Percentiles rank a stretch among this genome's conserved stretches.
Conservation (phyloP, 2,113 vertebrate species). For the Marcusenius ussheri region DNA sequence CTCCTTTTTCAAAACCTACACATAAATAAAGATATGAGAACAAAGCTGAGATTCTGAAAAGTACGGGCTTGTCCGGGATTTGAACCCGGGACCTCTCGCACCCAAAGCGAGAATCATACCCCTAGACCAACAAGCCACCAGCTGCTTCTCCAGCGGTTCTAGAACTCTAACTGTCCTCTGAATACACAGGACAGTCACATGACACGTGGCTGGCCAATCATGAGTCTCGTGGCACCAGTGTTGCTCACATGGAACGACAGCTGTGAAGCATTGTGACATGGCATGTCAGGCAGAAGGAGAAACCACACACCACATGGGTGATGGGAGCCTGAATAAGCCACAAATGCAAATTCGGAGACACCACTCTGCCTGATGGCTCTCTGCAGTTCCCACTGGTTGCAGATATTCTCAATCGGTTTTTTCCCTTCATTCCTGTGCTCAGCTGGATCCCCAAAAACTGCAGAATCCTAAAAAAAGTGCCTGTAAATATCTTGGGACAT, state of each 20-base stretch:
- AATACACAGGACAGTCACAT: neutral
- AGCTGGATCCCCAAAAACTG: neutral
- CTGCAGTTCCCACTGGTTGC: neutral
- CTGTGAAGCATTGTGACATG: neutral
- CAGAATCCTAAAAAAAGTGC: neutral
- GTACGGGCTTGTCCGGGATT: conserved; percentile 25
- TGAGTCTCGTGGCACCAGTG: neutral
- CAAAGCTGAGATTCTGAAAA: neutral
- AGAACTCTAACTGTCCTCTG: neutral
- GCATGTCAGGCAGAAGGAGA: neutral
- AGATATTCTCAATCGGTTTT: neutral
- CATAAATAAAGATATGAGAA: neutral
- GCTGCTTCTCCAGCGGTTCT: accelerated
- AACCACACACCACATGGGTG: neutral
- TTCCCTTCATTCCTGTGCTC: neutral
- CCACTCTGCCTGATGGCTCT: neutral
- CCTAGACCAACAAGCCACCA: conserved; percentile 34
- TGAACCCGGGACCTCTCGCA: conserved; percentile 36
- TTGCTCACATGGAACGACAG: neutral
- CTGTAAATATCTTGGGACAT: neutral
- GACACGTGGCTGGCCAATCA: neutral
- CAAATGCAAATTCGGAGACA: neutral
- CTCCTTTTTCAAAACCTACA: neutral
- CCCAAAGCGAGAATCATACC: conserved; percentile 38
- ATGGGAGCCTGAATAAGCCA: neutral